Evolutionary conservation across 2,797 vertebrate species (phyloP).

Genomic region (Anas bahamensis): DNA sequence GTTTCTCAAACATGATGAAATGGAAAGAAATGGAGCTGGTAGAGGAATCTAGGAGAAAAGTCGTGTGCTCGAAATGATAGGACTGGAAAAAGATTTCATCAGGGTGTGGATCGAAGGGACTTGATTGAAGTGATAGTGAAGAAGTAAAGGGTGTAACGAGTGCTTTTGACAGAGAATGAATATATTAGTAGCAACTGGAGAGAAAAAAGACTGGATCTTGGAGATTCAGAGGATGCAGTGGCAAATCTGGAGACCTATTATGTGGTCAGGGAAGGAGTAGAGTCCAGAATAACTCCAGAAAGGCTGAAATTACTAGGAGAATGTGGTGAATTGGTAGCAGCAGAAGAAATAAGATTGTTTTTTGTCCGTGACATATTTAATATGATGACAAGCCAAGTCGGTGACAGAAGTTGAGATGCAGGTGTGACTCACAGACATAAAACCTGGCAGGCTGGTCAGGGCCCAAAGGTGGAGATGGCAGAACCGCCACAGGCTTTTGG

Average conservation of each 20-base stretch:
- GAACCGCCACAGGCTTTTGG: background rate
- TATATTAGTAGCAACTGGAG: background rate
- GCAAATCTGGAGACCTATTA: background rate
- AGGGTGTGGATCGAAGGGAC: background rate
- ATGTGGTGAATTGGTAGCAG: background rate
- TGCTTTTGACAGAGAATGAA: background rate
- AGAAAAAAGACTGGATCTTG: background rate
- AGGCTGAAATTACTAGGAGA: background rate
- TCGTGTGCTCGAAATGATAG: background rate
- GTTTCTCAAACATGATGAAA: conserved; percentile 23
- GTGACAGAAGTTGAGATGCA: background rate
- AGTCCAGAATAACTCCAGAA: background rate
- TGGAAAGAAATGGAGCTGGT: background rate
- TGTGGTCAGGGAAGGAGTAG: background rate
- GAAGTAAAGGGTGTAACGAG: background rate
- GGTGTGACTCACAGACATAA: background rate
- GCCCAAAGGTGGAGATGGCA: background rate
- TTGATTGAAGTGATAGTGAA: background rate
- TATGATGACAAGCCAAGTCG: background rate
- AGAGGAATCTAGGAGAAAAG: conserved; percentile 6
- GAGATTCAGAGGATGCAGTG: background rate
- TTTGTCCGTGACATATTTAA: background rate
- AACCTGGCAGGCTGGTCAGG: background rate
- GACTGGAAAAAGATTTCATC: conserved; percentile 5
- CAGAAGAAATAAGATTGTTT: background rate